Evolutionary conservation across 2,888 invertebrate genomes (phyloP).

Genomic region (Eupithecia centaureata): DNA sequence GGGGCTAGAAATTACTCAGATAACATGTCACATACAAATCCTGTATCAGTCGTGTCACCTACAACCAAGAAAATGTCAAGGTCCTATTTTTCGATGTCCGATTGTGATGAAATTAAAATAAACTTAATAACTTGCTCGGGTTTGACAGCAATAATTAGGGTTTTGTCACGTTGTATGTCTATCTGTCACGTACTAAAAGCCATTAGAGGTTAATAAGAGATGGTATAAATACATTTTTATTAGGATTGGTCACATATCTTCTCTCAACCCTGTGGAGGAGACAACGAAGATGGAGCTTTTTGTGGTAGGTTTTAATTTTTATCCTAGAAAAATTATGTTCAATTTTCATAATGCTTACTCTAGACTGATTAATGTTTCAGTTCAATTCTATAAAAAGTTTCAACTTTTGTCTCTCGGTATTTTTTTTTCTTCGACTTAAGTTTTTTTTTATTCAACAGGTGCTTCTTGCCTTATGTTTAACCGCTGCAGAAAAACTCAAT

Average conservation of each 20-base stretch:
- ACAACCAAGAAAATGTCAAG: conserved; percentile 36
- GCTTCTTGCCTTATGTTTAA: conserved; percentile 56
- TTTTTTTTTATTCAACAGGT: conserved; percentile 58
- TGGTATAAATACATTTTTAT: conserved; percentile 72
- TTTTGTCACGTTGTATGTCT: conserved; percentile 71
- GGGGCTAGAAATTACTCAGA: not conserved
- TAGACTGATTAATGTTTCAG: not conserved
- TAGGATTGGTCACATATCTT: conserved; percentile 63
- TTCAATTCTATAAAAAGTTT: not conserved
- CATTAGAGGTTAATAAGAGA: conserved; percentile 62
- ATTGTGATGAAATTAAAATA: conserved; percentile 55
- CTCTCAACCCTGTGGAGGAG: conserved; percentile 54
- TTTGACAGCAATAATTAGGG: conserved; percentile 73
- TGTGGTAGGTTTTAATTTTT: conserved; percentile 54
- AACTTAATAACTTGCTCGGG: conserved; percentile 64
- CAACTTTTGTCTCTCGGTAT: not conserved
- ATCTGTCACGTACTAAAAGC: conserved; percentile 67
- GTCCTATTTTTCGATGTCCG: conserved; percentile 33
- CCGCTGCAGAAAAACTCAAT: conserved; percentile 63
- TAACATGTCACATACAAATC: conserved; percentile 15
- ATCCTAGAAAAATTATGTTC: not conserved
- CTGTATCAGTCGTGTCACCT: conserved; percentile 21
- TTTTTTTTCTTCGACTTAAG: too few species aligned
- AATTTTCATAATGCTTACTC: not conserved
- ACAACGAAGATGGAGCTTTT: conserved; percentile 63